phyloP scores from a whole-genome alignment of 2,888 invertebrate species.

The Drosophila falleni region DNA sequence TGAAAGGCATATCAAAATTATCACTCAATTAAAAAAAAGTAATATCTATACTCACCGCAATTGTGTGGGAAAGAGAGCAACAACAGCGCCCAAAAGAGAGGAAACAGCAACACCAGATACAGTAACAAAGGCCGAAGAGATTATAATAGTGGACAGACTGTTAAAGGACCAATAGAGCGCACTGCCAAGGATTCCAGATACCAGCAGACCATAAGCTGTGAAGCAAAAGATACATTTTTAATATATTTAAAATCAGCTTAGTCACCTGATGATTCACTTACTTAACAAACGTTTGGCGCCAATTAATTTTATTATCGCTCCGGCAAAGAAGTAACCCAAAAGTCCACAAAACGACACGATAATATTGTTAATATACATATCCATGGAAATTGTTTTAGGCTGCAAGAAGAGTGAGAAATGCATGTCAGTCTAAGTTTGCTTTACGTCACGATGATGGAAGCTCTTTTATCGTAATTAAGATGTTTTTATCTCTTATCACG shows the following conservation, averaged over 20 bases:
- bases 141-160: constrained; percentile 86
- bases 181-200: constrained; percentile 86
- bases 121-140: constrained; percentile 87
- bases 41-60: constrained; percentile 72
- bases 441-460: constrained; percentile 19
- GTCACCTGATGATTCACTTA: constrained; percentile 73
- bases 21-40: background rate
- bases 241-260: background rate
- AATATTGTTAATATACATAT: constrained; percentile 90
- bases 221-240: background rate
- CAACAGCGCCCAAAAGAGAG: constrained; percentile 82
- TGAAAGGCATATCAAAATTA: background rate
- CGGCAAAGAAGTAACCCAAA: constrained; percentile 88
- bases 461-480: background rate
- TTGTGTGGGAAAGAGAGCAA: constrained; percentile 84
- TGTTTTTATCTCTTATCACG: constrained; percentile 18
- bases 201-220: constrained; percentile 84
- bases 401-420: constrained; percentile 27
- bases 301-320: constrained; percentile 86
- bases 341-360: constrained; percentile 89
- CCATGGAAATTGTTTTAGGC: constrained; percentile 86
- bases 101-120: constrained; percentile 82
- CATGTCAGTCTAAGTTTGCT: background rate
- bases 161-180: constrained; percentile 87
- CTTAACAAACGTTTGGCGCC: constrained; percentile 87